Base-by-base conservation (phyloP, 1,140 invertebrate genomes). In the Neodiprion fabricii region DNA sequence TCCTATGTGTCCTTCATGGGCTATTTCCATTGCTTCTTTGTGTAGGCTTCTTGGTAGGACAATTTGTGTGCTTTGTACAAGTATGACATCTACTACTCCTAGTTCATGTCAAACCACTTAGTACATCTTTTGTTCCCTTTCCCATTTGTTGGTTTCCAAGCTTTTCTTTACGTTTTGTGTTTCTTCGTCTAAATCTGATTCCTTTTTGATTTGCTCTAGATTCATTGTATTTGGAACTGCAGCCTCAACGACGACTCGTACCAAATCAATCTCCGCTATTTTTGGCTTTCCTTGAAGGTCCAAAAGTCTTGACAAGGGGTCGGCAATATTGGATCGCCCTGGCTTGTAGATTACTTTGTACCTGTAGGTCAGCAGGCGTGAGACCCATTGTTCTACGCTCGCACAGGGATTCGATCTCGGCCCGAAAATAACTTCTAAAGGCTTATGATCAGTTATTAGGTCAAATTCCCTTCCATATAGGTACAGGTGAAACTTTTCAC, bases 321-420 rank as follows among this genome's bases (percentile, higher is more conserved):
- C 85, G 7, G 87, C 83, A 23, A 84, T 74, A 48, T 78, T 53
- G 67, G 86, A 75, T 71, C 78, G 80, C 12, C 85, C 82, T 48
- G 84, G 83, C 65, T 78, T 74, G 78, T 85, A 86, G 23, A 70
- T 67, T 9, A 84, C 73, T 9, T 68, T 72, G 74, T 83, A 86
- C 70, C 79, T 75, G 75, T 84, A 88, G 65, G 82, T 75, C 74
- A 85, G 82, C 12, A 87, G 50, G 11, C 82, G 68, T 9, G 88
- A 71, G 9, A 85, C 77, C 69, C 88, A 83, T 67, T 83, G 67
- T 76, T 89, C 86, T 9, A 89, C 74, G n/a, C 85, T 67, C n/a
- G 83, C 79, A 14, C 84, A 80, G 48, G 87, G 76, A 9, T 82
- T 79, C n/a, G 69, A 66, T 82, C 84, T 53, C 71, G 76, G 49